Evolutionary conservation across 1,140 invertebrate species (phyloP), one percentile per base, ranked within the genome.

Genomic region (Bombus pascuorum): DNA sequence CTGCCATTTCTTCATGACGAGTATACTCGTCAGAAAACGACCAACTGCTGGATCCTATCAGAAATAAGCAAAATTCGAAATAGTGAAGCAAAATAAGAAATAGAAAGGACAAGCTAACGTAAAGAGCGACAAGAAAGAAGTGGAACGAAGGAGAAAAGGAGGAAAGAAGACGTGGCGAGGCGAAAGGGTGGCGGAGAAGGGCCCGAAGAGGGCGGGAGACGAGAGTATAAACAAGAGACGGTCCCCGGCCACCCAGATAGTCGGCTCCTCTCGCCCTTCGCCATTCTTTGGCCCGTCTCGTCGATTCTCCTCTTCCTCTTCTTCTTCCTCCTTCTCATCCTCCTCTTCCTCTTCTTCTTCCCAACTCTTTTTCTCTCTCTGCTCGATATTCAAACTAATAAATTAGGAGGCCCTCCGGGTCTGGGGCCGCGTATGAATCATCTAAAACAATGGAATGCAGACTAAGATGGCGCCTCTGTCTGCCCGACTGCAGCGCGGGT

Each of bases 361-460:
- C 73, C 65, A 68, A 32, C 85, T 88, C 86, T 86, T 76, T 42
- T 37, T 42, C 86, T 75, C 82, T 84, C 87, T 86, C 86, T 90
- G 90, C 91, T 90, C 89, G 90, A 92, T 91, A 92, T 92, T 92
- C 91, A 89, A 92, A 91, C 91, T 91, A 91, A 90, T 89, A 90
- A 90, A 90, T 90, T 90, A 90, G 89, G 83, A 90, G 88, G 91
- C 89, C 86, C 87, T 90, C 76, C 80, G 79, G 81, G 85, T 83
- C 87, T 81, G 85, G 83, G 86, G 74, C 90, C 86, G 88, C 91
- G 91, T 95, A 95, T 95, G 94, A 95, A 95, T 95, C 95, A 95
- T 95, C 95, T 93, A 94, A 95, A 95, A 95, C 94, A 95, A 95
- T 95, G 94, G 94, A 95, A 95, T 95, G 94, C 94, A 93, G 94